phyloP scores from a whole-genome alignment of 2,797 vertebrate genomes.

The Neostethus bicornis region DNA sequence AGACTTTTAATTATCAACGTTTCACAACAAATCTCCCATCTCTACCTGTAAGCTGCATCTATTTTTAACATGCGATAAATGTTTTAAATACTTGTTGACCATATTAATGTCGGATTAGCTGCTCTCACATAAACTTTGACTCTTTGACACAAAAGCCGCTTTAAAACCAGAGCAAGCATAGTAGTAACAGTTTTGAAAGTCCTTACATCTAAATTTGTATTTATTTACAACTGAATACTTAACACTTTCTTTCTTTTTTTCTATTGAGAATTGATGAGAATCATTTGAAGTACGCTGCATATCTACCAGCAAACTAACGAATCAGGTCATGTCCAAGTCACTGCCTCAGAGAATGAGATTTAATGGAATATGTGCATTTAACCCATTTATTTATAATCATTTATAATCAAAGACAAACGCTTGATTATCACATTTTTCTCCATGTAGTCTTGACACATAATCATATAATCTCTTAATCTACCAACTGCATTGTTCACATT shows the following conservation, averaged over 20 bases:
- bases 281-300: conserved; percentile 12
- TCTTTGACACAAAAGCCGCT: not conserved
- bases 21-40: not conserved
- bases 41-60: conserved; percentile 28
- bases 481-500: not conserved
- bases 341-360: conserved; percentile 14
- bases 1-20: conserved; percentile 13
- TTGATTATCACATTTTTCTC: conserved; percentile 2
- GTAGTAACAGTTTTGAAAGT: not conserved
- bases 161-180: not conserved
- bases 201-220: not conserved
- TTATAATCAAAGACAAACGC: not conserved
- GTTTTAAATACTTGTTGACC: conserved; percentile 10
- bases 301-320: not conserved
- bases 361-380: not conserved
- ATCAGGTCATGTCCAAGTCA: conserved; percentile 25
- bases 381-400: not conserved
- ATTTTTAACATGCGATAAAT: conserved; percentile 20
- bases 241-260: conserved; percentile 5
- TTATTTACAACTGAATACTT: not conserved
- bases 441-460: conserved; percentile 2
- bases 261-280: conserved; percentile 1
- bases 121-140: not conserved
- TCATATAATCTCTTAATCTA: not conserved
- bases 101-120: not conserved